Evolutionary conservation across 2,888 invertebrate species (phyloP).

Genomic region (Idaea biselata): DNA sequence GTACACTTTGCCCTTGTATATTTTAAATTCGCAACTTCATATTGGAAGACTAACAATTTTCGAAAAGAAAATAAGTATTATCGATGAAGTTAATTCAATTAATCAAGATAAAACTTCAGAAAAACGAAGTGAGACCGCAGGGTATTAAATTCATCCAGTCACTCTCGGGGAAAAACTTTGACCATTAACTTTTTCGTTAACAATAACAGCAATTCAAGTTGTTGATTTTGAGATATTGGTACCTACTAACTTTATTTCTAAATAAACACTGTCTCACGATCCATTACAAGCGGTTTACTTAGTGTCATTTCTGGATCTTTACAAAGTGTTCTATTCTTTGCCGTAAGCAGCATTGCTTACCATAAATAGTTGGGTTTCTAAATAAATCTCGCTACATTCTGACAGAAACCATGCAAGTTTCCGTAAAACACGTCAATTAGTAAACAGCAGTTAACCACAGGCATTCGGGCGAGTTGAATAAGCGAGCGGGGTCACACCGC

Average conservation of each 20-base stretch:
- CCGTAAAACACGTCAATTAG: constrained; percentile 73
- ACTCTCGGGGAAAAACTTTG: not conserved
- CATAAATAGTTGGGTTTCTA: constrained; percentile 31
- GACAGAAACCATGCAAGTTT: constrained; percentile 59
- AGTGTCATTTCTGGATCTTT: constrained; percentile 8
- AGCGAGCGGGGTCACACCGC: constrained; percentile 60
- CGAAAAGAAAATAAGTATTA: constrained; percentile 10
- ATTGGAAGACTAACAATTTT: not conserved
- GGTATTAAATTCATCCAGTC: not conserved
- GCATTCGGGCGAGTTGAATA: constrained; percentile 58
- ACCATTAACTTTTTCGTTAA: constrained; percentile 1
- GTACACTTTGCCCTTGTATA: not conserved
- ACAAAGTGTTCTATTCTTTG: not conserved
- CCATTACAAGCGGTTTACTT: constrained; percentile 12
- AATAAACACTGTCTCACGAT: no score
- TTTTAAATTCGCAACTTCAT: not conserved
- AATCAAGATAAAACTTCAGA: constrained; percentile 15
- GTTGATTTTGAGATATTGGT: not conserved
- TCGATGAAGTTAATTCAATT: constrained; percentile 17
- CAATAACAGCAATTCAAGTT: not conserved
- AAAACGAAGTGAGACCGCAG: constrained; percentile 12
- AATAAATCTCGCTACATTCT: constrained; percentile 45
- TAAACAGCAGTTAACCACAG: constrained; percentile 63
- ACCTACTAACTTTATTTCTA: not conserved
- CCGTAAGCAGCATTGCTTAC: constrained; percentile 4